phyloP scores from a whole-genome alignment of 2,113 vertebrate genomes.

The Pomatorhinus ruficollis region DNA sequence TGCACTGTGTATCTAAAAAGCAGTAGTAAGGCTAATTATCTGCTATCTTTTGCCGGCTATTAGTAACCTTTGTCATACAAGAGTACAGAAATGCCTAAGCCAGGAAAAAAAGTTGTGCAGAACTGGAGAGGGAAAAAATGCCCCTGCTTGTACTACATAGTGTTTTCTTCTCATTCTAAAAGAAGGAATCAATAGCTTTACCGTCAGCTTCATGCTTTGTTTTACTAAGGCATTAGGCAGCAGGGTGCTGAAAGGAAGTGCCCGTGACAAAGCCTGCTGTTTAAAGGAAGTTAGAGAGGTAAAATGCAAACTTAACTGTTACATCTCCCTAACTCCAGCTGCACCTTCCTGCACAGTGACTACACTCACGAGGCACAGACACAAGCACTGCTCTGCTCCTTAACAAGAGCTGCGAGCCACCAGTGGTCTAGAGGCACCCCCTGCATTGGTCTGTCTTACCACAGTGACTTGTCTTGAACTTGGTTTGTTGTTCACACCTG shows the following conservation, averaged over 20 bases:
- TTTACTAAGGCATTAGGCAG: neutral
- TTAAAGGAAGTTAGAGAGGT: slow-evolving; percentile 10
- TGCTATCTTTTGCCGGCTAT: neutral
- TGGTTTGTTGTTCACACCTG: neutral
- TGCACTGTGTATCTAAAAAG: neutral
- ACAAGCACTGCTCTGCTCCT: neutral
- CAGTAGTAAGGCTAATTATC: neutral
- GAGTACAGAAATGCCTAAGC: neutral
- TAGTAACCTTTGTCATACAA: neutral
- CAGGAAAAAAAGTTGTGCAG: neutral
- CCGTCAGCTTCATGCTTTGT: neutral
- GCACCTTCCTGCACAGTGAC: neutral
- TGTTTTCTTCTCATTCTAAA: neutral
- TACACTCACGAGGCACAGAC: neutral
- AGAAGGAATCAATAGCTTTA: neutral
- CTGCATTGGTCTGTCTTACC: neutral
- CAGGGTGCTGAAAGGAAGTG: neutral
- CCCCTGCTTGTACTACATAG: neutral
- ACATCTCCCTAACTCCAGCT: neutral
- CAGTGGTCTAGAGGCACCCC: neutral
- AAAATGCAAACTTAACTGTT: neutral
- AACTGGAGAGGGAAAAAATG: neutral
- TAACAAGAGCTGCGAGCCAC: neutral
- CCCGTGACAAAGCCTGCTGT: neutral
- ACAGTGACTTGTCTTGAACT: neutral